Evolutionary conservation across 2,113 vertebrate genomes (phyloP).

Genomic region (Osmerus eperlanus): DNA sequence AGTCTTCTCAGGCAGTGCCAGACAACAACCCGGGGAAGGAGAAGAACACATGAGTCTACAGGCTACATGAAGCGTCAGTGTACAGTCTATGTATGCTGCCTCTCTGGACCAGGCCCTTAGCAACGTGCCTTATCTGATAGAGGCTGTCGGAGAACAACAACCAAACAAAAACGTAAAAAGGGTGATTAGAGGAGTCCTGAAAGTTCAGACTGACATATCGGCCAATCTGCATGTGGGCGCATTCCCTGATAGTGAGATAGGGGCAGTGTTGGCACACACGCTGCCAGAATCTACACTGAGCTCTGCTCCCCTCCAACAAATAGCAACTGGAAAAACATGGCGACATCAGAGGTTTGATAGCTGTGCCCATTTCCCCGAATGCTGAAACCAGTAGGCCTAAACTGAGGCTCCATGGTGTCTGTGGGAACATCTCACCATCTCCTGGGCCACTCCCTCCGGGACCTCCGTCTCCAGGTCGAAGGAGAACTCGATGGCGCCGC

Average conservation of each 20-base stretch:
- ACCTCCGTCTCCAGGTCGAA: conserved; percentile 93
- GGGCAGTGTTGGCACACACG: conserved; percentile 19
- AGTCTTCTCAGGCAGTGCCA: too few relatives aligned
- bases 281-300: not conserved
- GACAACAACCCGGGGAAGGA: too few relatives aligned
- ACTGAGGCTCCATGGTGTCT: too few relatives aligned
- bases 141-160: conserved; percentile 12
- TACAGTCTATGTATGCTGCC: not conserved
- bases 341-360: too few relatives aligned
- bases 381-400: too few relatives aligned
- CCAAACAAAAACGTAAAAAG: conserved; percentile 21
- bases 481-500: conserved; percentile 91
- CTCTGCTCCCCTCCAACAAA: not conserved
- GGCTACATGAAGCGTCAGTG: too few relatives aligned
- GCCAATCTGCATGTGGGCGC: conserved; percentile 34
- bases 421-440: conserved; percentile 81
- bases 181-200: conserved; percentile 23
- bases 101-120: conserved; percentile 10
- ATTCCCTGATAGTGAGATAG: conserved; percentile 33
- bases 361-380: too few relatives aligned
- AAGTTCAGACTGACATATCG: conserved; percentile 30
- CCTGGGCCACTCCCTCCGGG: conserved; percentile 91
- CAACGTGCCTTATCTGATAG: conserved; percentile 22
- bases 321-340: not conserved
- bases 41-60: too few relatives aligned